These are phyloP conservation scores for Zaprionus africanus DNA, from an alignment of 1,140 invertebrate genomes.

Conservation along the genomic window DNA sequence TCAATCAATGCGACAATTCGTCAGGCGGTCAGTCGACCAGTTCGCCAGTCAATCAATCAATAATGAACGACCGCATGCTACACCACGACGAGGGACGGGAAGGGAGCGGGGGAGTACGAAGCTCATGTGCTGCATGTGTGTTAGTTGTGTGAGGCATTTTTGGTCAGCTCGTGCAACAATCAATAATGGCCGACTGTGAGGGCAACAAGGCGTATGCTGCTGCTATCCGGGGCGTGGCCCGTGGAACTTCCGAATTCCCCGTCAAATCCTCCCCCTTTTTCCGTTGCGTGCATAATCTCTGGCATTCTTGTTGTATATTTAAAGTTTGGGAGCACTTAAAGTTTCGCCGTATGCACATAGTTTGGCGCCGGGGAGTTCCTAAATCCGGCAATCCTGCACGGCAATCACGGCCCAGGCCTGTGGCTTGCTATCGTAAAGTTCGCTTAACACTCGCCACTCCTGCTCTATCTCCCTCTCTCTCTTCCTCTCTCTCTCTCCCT, in stretches of 20 bases:
- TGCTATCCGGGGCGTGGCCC: background rate
- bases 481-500: slow-evolving; percentile 4
- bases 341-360: slow-evolving; percentile 28
- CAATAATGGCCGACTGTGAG: slow-evolving; percentile 46
- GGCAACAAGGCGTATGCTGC: slow-evolving; percentile 30
- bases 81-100: background rate
- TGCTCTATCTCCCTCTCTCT: background rate
- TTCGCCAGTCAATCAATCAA: slow-evolving; percentile 66
- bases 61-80: slow-evolving; percentile 30
- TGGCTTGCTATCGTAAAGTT: slow-evolving; percentile 52
- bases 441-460: slow-evolving; percentile 44
- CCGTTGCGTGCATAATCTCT: slow-evolving; percentile 16
- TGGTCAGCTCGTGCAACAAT: slow-evolving; percentile 58
- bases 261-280: background rate
- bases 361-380: slow-evolving; percentile 29
- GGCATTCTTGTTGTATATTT: slow-evolving; percentile 6
- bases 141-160: slow-evolving; percentile 48
- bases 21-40: slow-evolving; percentile 60
- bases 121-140: slow-evolving; percentile 13
- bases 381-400: background rate
- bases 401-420: slow-evolving; percentile 41
- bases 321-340: slow-evolving; percentile 38
- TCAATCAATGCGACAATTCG: slow-evolving; percentile 70
- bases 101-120: background rate
- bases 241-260: background rate